Evolutionary conservation across 2,888 invertebrate species (phyloP), one percentile per base, ranked within the genome.

Genomic region (Tipula lateralis): DNA sequence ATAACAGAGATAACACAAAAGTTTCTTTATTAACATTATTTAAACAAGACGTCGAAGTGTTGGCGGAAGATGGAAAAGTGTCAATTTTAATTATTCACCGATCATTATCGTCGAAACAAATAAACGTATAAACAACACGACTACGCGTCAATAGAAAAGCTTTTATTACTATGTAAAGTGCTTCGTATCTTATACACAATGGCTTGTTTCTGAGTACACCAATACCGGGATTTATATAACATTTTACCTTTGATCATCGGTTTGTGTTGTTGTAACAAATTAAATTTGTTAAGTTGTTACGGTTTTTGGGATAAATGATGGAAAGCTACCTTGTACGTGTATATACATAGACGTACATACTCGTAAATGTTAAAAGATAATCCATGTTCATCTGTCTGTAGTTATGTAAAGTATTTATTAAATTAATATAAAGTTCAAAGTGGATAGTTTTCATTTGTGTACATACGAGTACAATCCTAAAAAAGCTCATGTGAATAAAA

Each of bases 21-120:
- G 24, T 24, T 66, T 12, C 24, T 66, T 66, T 66, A 12, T 24
- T 66, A 66, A 66, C 6, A 66, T 24, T 66, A 24, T 66, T 66
- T 24, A 66, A 24, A 9, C 9, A 66, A 66, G 66, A 66, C 19
- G 24, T 19, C 16, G 44, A 13, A 13, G 39, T n/a, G n/a, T n/a
- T n/a, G n/a, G n/a, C n/a, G 16, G 44, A 16, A 16, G 16, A 66
- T 24, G 24, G 24, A 24, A 66, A 66, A 66, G 66, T 66, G 66
- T 66, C 66, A 66, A 66, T 66, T 66, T 66, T 66, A 66, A 66
- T 66, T 66, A 66, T 19, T 66, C 66, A 66, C 66, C 66, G 66
- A 66, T 66, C 66, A 24, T 66, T 66, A 66, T 66, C 44, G n/a
- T 44, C n/a, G 44, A n/a, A n/a, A n/a, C 44, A 44, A n/a, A 44